Conservation (phyloP, 2,888 invertebrate species). For the Rapana venosa region DNA sequence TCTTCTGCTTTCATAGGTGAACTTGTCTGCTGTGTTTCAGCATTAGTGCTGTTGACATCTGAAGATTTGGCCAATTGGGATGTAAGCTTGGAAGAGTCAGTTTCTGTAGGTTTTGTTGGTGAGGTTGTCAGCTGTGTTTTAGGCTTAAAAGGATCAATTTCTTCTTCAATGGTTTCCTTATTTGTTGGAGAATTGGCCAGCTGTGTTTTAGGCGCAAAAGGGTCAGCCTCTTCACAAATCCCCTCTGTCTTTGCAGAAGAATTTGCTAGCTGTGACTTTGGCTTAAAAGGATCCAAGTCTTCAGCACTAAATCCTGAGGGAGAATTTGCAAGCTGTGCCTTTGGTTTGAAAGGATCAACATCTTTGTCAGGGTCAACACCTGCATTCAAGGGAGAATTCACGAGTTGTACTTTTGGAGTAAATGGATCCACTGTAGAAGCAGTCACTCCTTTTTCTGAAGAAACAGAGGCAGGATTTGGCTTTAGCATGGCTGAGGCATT, state of each 20-base stretch:
- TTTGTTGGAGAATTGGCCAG: not conserved
- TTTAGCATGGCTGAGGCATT: not conserved
- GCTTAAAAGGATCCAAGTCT: constrained; percentile 42
- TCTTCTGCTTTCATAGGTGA: constrained; percentile 18
- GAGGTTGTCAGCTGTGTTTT: constrained; percentile 39
- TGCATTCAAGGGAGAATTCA: constrained; percentile 31
- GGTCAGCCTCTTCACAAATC: constrained; percentile 35
- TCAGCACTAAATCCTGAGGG: constrained; percentile 39
- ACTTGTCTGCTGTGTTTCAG: constrained; percentile 37
- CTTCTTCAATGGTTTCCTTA: not conserved
- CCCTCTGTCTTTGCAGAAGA: not conserved
- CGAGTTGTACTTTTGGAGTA: constrained; percentile 21
- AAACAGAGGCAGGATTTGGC: too few species aligned
- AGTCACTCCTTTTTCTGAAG: not conserved
- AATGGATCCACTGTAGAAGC: constrained; percentile 24
- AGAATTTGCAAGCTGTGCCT: constrained; percentile 46
- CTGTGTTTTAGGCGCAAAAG: constrained; percentile 20
- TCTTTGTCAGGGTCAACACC: not conserved
- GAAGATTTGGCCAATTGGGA: constrained; percentile 33
- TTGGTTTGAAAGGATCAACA: constrained; percentile 13
- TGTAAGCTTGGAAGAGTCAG: constrained; percentile 16
- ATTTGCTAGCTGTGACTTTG: constrained; percentile 11
- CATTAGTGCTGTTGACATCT: not conserved
- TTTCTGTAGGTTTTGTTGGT: not conserved
- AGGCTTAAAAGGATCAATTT: constrained; percentile 35